Percentiles rank a stretch among this genome's conserved stretches.
Conservation (phyloP, 2,888 invertebrate species). For the Malacosoma neustria region DNA sequence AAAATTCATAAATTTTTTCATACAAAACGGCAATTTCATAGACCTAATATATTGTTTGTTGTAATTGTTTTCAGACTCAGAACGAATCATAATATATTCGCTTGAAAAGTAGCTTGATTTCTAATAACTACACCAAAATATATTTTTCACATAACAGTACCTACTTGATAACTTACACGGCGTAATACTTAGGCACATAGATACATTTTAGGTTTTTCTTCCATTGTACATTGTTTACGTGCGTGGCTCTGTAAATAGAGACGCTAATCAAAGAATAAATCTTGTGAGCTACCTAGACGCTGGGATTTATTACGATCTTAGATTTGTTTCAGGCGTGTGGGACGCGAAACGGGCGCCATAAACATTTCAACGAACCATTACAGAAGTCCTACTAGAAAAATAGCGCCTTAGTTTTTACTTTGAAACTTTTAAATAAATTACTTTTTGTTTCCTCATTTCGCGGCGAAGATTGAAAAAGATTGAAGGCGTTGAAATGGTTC, state of each 20-base stretch:
- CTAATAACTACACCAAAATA: too few species aligned
- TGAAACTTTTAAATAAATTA: constrained; percentile 50
- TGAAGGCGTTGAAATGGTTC: constrained; percentile 7
- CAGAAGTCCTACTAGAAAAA: constrained; percentile 41
- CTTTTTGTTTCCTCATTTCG: constrained; percentile 24
- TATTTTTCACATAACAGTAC: too few species aligned
- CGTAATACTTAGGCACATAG: not conserved
- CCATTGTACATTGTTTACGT: not conserved
- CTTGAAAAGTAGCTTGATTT: too few species aligned
- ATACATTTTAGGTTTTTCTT: constrained; percentile 3
- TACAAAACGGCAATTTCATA: too few species aligned
- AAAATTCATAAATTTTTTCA: too few species aligned
- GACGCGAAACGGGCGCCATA: constrained; percentile 44
- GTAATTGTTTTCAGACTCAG: too few species aligned
- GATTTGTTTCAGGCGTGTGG: constrained; percentile 47
- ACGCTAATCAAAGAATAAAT: constrained; percentile 58
- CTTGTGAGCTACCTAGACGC: constrained; percentile 30
- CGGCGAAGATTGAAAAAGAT: constrained; percentile 25
- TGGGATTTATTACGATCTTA: constrained; percentile 51
- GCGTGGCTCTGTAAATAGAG: constrained; percentile 25
- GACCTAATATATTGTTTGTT: too few species aligned
- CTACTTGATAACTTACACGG: too few species aligned
- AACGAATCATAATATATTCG: too few species aligned
- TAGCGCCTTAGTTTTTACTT: constrained; percentile 43
- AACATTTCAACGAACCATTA: constrained; percentile 61